These are phyloP conservation scores for Torymus auratus DNA, from an alignment of 2,888 invertebrate species.

Conservation along the genomic window DNA sequence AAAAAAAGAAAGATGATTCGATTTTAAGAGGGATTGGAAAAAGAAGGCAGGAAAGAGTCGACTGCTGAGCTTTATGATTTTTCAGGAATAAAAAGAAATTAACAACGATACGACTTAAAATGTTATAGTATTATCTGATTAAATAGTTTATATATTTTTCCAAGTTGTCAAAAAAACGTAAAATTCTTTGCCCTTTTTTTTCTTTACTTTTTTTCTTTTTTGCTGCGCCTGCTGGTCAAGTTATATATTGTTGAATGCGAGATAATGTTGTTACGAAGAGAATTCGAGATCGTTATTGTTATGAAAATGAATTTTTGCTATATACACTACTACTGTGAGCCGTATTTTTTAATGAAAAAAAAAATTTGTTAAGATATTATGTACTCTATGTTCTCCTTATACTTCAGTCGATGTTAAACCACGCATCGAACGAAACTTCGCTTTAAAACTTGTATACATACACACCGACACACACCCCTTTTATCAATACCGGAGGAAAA, in stretches of 20 bases:
- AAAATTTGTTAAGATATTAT: conserved; percentile 50
- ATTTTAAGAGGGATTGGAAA: conserved; percentile 20
- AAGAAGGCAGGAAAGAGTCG: conserved; percentile 32
- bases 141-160: conserved; percentile 25
- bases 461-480: conserved; percentile 17
- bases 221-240: conserved; percentile 35
- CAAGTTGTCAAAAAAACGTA: conserved; percentile 11
- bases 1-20: conserved; percentile 12
- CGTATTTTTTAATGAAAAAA: conserved; percentile 52
- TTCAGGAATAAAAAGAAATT: neutral
- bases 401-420: conserved; percentile 17
- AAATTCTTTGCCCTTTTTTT: conserved; percentile 36
- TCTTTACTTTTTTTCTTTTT: conserved; percentile 41
- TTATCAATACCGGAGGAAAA: conserved; percentile 29
- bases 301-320: conserved; percentile 51
- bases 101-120: conserved; percentile 24
- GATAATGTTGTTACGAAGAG: conserved; percentile 50
- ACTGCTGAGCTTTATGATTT: conserved; percentile 19
- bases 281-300: conserved; percentile 53
- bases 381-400: conserved; percentile 42
- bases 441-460: conserved; percentile 12
- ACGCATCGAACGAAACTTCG: conserved; percentile 3
- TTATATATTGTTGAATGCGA: conserved; percentile 46
- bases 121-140: conserved; percentile 40
- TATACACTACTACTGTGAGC: conserved; percentile 44